Percentiles rank a stretch among this genome's conserved stretches.
Evolutionary conservation across 2,113 vertebrate species (phyloP).

Genomic region (Corvus hawaiiensis): DNA sequence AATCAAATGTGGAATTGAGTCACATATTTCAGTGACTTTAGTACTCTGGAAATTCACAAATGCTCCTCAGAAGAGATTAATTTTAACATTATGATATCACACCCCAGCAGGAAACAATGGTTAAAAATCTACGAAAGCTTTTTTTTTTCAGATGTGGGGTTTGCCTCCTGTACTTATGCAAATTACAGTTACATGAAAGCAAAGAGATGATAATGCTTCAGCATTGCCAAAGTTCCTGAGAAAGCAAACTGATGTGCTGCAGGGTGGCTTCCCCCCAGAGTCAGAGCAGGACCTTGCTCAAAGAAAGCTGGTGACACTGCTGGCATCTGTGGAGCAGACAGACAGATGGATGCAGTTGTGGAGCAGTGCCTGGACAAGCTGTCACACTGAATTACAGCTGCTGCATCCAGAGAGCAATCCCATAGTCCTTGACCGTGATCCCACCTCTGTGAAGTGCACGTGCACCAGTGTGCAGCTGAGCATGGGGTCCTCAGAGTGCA

Average conservation of each 20-base stretch:
- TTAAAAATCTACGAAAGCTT: background rate
- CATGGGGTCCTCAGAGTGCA: background rate
- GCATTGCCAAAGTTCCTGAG: background rate
- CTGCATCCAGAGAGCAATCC: background rate
- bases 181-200: background rate
- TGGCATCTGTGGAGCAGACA: background rate
- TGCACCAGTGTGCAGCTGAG: background rate
- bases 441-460: background rate
- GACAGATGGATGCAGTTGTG: background rate
- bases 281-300: background rate
- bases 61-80: slow-evolving; percentile 26
- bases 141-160: background rate
- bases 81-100: background rate
- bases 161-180: background rate
- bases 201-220: background rate
- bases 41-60: slow-evolving; percentile 38
- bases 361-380: background rate
- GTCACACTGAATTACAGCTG: background rate
- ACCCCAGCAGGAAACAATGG: slow-evolving; percentile 48
- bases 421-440: background rate
- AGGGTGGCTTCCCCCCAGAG: background rate
- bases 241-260: background rate
- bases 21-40: slow-evolving; percentile 41
- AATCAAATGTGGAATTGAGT: slow-evolving; percentile 60
- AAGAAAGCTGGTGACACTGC: background rate